A percentile compares a stretch with the other conserved stretches of the same genome.
Conservation (phyloP, 2,888 invertebrate genomes). For the Darwinula stevensoni region DNA sequence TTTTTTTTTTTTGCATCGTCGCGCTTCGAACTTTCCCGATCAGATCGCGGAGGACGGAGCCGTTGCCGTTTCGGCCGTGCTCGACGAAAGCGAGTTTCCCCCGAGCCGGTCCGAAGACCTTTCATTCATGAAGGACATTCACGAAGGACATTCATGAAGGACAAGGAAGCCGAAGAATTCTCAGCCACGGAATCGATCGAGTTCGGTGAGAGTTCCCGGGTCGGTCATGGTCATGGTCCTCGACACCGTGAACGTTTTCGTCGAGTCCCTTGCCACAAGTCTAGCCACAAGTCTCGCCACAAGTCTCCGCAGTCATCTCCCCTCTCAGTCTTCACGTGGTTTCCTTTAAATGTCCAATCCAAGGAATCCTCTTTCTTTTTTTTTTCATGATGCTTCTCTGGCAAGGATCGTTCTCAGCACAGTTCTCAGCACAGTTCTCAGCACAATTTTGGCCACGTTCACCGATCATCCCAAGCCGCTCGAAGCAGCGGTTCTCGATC, state of each 20-base stretch:
- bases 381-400: conserved; percentile 32
- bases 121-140: conserved; percentile 71
- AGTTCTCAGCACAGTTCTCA: no score
- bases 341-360: conserved; percentile 4
- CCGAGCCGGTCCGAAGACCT: conserved; percentile 51
- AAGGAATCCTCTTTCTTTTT: neutral
- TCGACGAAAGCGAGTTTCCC: conserved; percentile 56
- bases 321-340: conserved; percentile 4
- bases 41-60: conserved; percentile 9
- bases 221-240: no score
- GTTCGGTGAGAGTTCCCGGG: conserved; percentile 74
- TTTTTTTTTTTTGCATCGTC: no score
- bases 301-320: no score
- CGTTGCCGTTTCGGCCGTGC: conserved; percentile 35
- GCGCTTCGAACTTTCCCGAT: no score
- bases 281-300: conserved; percentile 79
- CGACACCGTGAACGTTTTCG: conserved; percentile 81
- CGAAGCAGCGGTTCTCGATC: conserved; percentile 45
- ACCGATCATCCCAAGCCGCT: conserved; percentile 48
- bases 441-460: conserved; percentile 82
- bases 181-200: conserved; percentile 66
- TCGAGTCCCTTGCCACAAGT: conserved; percentile 92
- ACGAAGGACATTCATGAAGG: conserved; percentile 55
- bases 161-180: conserved; percentile 58
- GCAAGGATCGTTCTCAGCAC: conserved; percentile 71